Evolutionary conservation across 2,888 invertebrate genomes (phyloP).

Genomic region (Conistra vaccinii): DNA sequence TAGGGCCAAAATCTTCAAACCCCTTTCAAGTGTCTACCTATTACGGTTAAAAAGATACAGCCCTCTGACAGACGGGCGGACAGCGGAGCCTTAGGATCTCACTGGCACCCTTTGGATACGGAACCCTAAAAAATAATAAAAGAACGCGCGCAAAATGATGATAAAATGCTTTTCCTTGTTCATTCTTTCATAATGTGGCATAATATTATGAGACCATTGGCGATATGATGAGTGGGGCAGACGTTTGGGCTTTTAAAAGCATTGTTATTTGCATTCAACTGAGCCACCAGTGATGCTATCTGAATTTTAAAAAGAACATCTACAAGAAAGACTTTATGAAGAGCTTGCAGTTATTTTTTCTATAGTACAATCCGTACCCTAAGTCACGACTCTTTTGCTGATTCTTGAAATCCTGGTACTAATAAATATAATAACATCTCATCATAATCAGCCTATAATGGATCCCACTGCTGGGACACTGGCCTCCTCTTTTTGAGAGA

Average conservation of each 20-base stretch:
- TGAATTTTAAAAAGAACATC: conserved; percentile 37
- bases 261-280: conserved; percentile 35
- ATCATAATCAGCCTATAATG: no score
- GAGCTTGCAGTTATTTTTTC: neutral
- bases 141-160: conserved; percentile 27
- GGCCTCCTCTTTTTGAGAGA: no score
- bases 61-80: no score
- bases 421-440: neutral
- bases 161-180: conserved; percentile 42
- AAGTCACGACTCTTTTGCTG: neutral
- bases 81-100: neutral
- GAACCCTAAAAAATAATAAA: conserved; percentile 1
- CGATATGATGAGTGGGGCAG: conserved; percentile 30
- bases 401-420: neutral
- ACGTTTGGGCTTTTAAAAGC: conserved; percentile 29
- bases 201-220: conserved; percentile 19
- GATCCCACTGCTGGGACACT: no score
- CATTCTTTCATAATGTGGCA: conserved; percentile 31
- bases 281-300: neutral
- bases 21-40: no score
- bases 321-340: neutral
- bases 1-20: no score
- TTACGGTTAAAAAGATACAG: no score
- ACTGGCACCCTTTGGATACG: neutral
- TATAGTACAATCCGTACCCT: neutral